A percentile compares a stretch with the other conserved stretches of the same genome.
These are phyloP conservation scores for Toxonevra muliebris DNA, from an alignment of 2,888 invertebrate species.

Conservation along the genomic window DNA sequence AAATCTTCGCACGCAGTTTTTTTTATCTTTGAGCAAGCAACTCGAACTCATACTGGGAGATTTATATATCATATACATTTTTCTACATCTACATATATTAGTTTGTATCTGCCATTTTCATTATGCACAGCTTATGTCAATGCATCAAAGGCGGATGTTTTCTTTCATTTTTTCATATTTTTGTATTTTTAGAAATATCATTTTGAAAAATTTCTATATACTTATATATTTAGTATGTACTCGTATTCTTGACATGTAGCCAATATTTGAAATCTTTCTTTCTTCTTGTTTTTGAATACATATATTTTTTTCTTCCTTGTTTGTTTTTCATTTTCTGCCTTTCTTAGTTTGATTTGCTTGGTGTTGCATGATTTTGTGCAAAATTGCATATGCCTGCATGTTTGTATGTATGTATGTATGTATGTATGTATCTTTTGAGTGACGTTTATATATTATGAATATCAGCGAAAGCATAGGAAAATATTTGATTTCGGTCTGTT, in stretches of 20 bases:
- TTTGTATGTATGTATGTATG: no score
- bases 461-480: conserved; percentile 14
- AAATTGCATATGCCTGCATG: conserved; percentile 7
- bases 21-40: not conserved
- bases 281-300: not conserved
- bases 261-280: conserved; percentile 1
- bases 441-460: no score
- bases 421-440: not conserved
- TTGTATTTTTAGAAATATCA: conserved; percentile 6
- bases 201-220: not conserved
- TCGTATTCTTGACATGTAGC: conserved; percentile 5
- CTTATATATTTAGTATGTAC: no score
- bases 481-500: conserved; percentile 58
- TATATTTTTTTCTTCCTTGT: not conserved
- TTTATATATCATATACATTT: not conserved
- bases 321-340: not conserved
- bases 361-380: not conserved
- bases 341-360: not conserved
- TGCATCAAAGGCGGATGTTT: conserved; percentile 1
- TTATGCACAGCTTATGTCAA: not conserved
- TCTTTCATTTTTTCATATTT: not conserved
- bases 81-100: not conserved
- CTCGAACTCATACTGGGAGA: not conserved
- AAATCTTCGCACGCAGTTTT: not conserved
- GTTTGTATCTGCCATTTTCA: not conserved